Evolutionary conservation across 1,140 invertebrate species (phyloP), one percentile per base, ranked within the genome.

Genomic region (Formica exsecta): DNA sequence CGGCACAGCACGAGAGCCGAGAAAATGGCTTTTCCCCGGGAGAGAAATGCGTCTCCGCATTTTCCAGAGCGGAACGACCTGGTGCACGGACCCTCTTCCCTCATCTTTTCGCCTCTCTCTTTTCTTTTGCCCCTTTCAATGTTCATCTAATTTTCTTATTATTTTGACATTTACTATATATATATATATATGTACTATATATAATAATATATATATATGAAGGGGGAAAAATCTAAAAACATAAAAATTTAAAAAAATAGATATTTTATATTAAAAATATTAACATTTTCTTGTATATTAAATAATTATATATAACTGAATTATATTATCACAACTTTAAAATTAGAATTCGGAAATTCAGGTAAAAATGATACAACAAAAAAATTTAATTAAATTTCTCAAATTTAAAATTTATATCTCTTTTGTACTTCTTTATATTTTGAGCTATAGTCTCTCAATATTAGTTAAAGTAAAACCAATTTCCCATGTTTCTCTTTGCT

Each of bases 21-120:
- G 87, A 86, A 86, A 88, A 88, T 86, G 85, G 85, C 85, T 86
- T 86, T 86, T 86, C 41, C 87, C 76, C 68, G 44, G 1, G 75
- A 86, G 79, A 83, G 84, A 86, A 88, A 86, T 86, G 75, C 75
- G 71, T 81, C 85, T 74, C 85, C 48, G 85, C 44, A 80, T 86
- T 80, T 86, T 81, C 75, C 70, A 86, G 85, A 86, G 75, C 87
- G 75, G 59, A 88, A 88, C 85, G 59, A 73, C 38, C 41, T 48
- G 38, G 57, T 80, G 75, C 62, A 48, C 57, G 41, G 57, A 73
- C 76, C 70, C 59, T 61, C 65, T 86, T 62, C 38, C 48, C 62
- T 83, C 66, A 32, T 57, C 62, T 83, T 29, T 51, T 64, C 19
- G 1, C 51, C n/a, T 86, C n/a, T 32, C 7, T 11, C 19, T 13